A percentile compares a stretch with the other conserved stretches of the same genome.
Conservation (phyloP, 2,113 vertebrate genomes). For the Crotalus horridus region DNA sequence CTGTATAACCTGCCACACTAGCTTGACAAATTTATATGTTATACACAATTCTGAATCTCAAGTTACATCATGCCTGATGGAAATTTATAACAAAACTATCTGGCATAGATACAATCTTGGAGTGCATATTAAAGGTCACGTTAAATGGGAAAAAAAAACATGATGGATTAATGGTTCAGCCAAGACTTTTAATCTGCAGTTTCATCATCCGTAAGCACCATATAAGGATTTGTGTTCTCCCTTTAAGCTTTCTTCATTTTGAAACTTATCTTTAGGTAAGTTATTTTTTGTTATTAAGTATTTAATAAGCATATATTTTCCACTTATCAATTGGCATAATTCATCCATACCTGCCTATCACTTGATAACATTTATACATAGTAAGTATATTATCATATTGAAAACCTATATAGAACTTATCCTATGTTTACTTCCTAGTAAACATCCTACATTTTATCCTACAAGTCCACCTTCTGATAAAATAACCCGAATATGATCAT, state of each 20-base stretch:
- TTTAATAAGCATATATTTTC: not conserved
- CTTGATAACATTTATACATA: not conserved
- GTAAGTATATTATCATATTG: not conserved
- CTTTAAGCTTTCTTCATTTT: not conserved
- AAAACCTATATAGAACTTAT: not conserved
- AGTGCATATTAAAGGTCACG: not conserved
- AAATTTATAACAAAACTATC: not conserved
- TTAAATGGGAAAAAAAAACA: not conserved
- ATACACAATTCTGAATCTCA: constrained; percentile 23
- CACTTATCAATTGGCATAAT: not conserved
- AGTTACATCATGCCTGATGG: constrained; percentile 11
- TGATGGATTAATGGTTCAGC: not conserved
- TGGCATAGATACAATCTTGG: not conserved
- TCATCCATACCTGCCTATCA: not conserved
- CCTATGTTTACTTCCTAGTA: not conserved
- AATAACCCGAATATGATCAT: not conserved
- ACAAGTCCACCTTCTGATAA: not conserved
- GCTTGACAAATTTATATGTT: constrained; percentile 21
- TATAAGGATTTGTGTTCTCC: not conserved
- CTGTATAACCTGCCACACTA: constrained; percentile 17
- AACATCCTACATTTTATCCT: not conserved
- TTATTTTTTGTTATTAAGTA: not conserved
- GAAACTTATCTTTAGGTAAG: not conserved
- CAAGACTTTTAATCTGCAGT: not conserved
- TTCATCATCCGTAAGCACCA: not conserved